Evolutionary conservation across 1,140 invertebrate genomes (phyloP).

Genomic region (Glossosoma conforme): DNA sequence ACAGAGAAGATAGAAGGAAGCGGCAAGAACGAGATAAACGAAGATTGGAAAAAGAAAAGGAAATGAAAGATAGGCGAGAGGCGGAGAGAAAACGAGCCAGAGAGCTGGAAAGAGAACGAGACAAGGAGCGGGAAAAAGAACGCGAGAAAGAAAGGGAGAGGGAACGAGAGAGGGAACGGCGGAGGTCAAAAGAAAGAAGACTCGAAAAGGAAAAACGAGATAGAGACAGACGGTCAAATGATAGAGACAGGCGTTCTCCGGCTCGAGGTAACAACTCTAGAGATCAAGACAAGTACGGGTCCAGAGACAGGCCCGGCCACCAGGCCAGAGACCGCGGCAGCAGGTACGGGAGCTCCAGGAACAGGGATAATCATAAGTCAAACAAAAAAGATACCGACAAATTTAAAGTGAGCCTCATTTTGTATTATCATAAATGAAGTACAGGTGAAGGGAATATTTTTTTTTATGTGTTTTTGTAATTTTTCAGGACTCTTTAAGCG

Average conservation of each 20-base stretch:
- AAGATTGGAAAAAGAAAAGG: slow-evolving; percentile 39
- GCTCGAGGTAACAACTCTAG: slow-evolving; percentile 27
- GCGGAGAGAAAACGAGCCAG: slow-evolving; percentile 32
- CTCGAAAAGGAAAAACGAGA: slow-evolving; percentile 28
- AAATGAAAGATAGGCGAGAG: slow-evolving; percentile 35
- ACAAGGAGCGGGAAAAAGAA: slow-evolving; percentile 36
- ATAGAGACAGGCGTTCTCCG: slow-evolving; percentile 35
- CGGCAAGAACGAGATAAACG: slow-evolving; percentile 31
- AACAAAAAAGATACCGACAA: slow-evolving; percentile 37
- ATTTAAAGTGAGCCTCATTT: slow-evolving; percentile 32
- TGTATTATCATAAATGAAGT: slow-evolving; percentile 18
- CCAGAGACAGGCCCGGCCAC: slow-evolving; percentile 25
- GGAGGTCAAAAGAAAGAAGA: slow-evolving; percentile 34
- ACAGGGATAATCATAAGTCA: slow-evolving; percentile 16
- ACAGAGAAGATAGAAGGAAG: slow-evolving; percentile 41
- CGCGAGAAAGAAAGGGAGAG: slow-evolving; percentile 32
- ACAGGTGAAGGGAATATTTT: slow-evolving; percentile 25
- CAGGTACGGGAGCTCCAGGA: slow-evolving; percentile 38
- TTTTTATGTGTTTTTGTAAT: background rate
- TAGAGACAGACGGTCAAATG: slow-evolving; percentile 33
- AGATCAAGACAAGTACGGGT: slow-evolving; percentile 31
- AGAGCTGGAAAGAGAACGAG: slow-evolving; percentile 37
- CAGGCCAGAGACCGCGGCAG: slow-evolving; percentile 31
- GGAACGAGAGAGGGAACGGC: slow-evolving; percentile 31
- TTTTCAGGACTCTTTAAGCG: slow-evolving; percentile 74